Conservation (phyloP, 2,888 invertebrate species). For the Hypena proboscidalis region DNA sequence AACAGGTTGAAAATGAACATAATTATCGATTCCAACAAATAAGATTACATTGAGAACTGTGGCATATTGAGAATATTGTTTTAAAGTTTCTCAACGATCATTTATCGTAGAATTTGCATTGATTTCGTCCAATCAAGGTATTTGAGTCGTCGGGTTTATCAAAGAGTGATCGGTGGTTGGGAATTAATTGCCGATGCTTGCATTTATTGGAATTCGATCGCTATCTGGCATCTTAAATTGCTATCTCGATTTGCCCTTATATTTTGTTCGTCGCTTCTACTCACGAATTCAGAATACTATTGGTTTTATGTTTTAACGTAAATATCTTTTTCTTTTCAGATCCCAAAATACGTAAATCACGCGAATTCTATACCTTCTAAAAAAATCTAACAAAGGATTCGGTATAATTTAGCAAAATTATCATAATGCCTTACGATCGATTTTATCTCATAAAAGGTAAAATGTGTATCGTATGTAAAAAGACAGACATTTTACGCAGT, state of each 20-base stretch:
- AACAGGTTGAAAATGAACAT: constrained; percentile 35
- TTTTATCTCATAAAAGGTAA: no score
- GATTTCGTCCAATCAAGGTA: constrained; percentile 27
- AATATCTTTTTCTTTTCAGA: no score
- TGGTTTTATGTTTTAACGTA: no score
- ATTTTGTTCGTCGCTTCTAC: no score
- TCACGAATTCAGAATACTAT: no score
- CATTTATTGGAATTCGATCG: constrained; percentile 6
- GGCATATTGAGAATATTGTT: constrained; percentile 45
- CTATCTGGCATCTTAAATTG: constrained; percentile 1
- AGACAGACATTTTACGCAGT: no score
- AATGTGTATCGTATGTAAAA: no score
- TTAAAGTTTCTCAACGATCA: constrained; percentile 33
- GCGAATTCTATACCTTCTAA: no score
- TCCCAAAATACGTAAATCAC: no score
- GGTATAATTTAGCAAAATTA: no score
- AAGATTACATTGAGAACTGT: constrained; percentile 39
- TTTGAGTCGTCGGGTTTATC: constrained; percentile 25
- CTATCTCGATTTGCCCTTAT: not conserved
- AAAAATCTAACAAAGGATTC: no score
- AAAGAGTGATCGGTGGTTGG: constrained; percentile 19
- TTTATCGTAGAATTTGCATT: constrained; percentile 39
- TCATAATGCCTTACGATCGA: no score
- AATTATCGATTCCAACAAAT: constrained; percentile 41
- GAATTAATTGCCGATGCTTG: constrained; percentile 8